Evolutionary conservation across 2,797 vertebrate species (phyloP).

Genomic region (Mallotus villosus): DNA sequence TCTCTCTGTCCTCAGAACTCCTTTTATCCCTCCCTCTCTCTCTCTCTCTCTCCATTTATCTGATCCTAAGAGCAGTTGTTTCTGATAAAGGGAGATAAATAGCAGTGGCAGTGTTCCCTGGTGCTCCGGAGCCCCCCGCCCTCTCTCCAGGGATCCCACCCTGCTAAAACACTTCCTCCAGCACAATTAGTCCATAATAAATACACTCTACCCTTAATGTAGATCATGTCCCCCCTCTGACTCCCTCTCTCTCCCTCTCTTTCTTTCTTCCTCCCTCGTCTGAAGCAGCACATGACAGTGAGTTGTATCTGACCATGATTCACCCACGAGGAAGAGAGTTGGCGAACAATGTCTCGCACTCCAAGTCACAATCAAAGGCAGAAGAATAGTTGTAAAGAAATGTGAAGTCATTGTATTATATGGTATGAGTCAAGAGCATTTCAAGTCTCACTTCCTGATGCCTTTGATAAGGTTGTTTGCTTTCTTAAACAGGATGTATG

Average conservation of each 20-base stretch:
- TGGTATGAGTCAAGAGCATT: constrained; percentile 63
- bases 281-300: neutral
- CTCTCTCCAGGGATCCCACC: constrained; percentile 71
- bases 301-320: constrained; percentile 16
- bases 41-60: constrained; percentile 38
- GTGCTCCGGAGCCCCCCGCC: constrained; percentile 69
- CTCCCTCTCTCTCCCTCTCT: neutral
- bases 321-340: constrained; percentile 11
- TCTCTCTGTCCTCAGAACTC: constrained; percentile 47
- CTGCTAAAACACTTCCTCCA: constrained; percentile 74
- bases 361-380: constrained; percentile 49
- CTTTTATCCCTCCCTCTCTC: constrained; percentile 40
- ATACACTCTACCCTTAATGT: constrained; percentile 73
- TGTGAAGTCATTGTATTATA: constrained; percentile 55
- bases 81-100: constrained; percentile 76
- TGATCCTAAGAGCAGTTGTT: constrained; percentile 73
- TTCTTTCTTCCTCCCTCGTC: neutral
- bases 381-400: constrained; percentile 62
- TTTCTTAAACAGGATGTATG: constrained; percentile 81
- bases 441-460: constrained; percentile 78
- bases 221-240: constrained; percentile 45
- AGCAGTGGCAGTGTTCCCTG: constrained; percentile 68
- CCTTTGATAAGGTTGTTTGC: constrained; percentile 78
- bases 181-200: constrained; percentile 76
- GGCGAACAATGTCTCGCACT: constrained; percentile 25